These are phyloP conservation scores for Laothoe populi DNA, from an alignment of 2,888 invertebrate genomes.

Conservation along the genomic window DNA sequence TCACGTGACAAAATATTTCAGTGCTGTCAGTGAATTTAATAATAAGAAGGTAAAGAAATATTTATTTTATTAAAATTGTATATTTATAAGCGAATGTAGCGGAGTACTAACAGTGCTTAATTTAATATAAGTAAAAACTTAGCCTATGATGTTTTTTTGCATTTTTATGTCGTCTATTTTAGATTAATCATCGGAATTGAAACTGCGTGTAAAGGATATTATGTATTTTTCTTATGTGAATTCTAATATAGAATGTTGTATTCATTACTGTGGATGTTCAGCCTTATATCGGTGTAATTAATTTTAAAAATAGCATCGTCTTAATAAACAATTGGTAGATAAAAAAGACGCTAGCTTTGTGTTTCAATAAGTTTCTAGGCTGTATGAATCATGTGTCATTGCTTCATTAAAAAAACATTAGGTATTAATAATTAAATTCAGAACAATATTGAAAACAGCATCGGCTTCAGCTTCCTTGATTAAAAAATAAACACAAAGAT, in stretches of 20 bases:
- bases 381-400: neutral
- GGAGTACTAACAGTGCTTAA: neutral
- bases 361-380: neutral
- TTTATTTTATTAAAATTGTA: conserved; percentile 13
- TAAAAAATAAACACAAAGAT: neutral
- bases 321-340: neutral
- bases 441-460: neutral
- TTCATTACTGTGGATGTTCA: conserved; percentile 10
- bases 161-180: neutral
- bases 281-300: neutral
- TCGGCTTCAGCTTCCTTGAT: neutral
- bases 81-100: conserved; percentile 13
- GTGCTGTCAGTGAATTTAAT: neutral
- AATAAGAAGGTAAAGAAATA: neutral
- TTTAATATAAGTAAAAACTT: neutral
- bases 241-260: neutral
- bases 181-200: neutral
- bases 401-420: neutral
- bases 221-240: neutral
- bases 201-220: conserved; percentile 1
- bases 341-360: neutral
- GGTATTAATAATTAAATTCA: neutral
- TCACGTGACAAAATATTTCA: no score
- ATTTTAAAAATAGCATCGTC: neutral
- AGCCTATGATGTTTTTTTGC: neutral